Base-by-base conservation (phyloP, 2,113 vertebrate genomes). In the Cairina moschata region DNA sequence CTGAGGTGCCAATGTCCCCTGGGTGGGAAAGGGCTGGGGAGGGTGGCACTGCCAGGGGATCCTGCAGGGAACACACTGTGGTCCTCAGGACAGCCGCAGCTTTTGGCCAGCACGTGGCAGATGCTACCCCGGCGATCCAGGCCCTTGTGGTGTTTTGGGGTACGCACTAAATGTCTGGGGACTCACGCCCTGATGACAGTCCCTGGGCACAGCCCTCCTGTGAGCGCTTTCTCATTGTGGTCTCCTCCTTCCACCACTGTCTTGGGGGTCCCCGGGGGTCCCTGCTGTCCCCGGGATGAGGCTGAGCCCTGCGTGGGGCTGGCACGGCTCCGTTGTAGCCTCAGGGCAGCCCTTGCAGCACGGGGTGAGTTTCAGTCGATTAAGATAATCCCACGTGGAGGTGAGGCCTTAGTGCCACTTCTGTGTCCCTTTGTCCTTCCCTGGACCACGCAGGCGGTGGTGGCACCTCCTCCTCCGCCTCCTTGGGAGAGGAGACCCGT, bases 151-250 rank as follows among this genome's bases (percentile, higher is more conserved):
- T 36, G 15, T 67, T 87, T 59, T 59, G 65, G 48, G 59, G 46
- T 28, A 38, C 0, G 0, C 17, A 11, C 11, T 42, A 46, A 56
- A 11, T 34, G n/a, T 31, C 0, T 0, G 14, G 40, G 46, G 17
- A 78, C 58, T 17, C 55, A 50, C n/a, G 59, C 6, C 2, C 4
- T 22, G n/a, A 50, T 6, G 71, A 21, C 59, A 67, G 31, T 58
- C 68, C 59, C 56, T 67, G 46, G 29, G 25, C 52, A 40, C 26
- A 46, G 5, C 29, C 17, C 4, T 31, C 5, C 46, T 42, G 11
- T 7, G 26, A 38, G 38, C 31, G 13, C 20, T 63, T 87, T 68
- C 48, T 81, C n/a, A 23, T 1, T 1, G 0, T 15, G 52, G 31
- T 48, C 25, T 76, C 52, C 20, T 88, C 8, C 48, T 86, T 66